Evolutionary conservation across 2,113 vertebrate genomes (phyloP).

Genomic region (Chaetura pelagica): DNA sequence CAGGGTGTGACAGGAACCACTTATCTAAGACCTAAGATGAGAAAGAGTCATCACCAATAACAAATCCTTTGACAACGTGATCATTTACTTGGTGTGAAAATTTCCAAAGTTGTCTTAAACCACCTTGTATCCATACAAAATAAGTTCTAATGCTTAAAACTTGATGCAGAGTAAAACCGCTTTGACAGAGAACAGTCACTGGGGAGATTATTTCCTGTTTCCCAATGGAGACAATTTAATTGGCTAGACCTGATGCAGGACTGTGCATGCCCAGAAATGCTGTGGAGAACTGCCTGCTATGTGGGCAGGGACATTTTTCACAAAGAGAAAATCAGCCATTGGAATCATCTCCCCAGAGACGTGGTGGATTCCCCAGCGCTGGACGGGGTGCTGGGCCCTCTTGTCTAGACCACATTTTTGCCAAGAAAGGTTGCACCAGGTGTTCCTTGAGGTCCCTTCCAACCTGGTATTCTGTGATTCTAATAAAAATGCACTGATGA

Average conservation of each 20-base stretch:
- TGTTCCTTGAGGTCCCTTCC: no score
- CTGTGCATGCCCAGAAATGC: neutral
- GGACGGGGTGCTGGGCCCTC: no score
- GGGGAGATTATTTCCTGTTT: neutral
- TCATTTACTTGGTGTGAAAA: neutral
- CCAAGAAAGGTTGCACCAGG: no score
- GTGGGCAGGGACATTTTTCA: neutral
- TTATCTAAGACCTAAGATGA: rapidly evolving
- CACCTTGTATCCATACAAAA: neutral
- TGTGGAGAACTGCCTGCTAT: neutral
- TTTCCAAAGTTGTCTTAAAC: neutral
- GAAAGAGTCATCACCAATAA: neutral
- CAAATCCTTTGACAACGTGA: rapidly evolving
- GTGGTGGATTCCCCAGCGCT: no score
- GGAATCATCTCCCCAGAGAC: no score
- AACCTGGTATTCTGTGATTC: no score
- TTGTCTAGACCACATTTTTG: no score
- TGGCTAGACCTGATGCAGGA: neutral
- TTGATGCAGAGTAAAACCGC: neutral
- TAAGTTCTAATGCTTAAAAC: neutral
- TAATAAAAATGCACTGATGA: neutral
- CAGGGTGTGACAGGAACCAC: rapidly evolving
- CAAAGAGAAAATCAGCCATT: no score
- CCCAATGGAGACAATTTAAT: neutral
- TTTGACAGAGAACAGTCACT: neutral